Percentiles rank a stretch among this genome's conserved stretches.
Evolutionary conservation across 2,888 invertebrate genomes (phyloP).

Genomic region (Eurytoma californica): DNA sequence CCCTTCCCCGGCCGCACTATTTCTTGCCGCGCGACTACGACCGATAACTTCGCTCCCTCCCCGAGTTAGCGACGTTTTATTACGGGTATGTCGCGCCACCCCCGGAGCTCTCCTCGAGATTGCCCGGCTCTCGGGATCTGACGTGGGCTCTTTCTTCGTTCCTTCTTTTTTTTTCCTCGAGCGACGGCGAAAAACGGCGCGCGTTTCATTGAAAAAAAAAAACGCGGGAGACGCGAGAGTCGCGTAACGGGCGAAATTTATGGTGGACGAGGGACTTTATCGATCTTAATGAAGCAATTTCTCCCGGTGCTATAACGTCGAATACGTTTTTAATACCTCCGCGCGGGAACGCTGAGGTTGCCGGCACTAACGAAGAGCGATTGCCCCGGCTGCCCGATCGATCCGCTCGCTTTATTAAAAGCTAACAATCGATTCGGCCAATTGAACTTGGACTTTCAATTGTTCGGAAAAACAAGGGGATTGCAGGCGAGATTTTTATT

Average conservation of each 20-base stretch:
- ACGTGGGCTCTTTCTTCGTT: not conserved
- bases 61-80: slow-evolving; percentile 20
- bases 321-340: not conserved
- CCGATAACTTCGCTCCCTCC: slow-evolving; percentile 14
- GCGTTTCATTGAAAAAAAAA: not conserved
- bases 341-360: not conserved
- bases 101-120: slow-evolving; percentile 9
- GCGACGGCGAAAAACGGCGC: too few relatives aligned
- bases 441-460: slow-evolving; percentile 19
- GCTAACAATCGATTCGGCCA: slow-evolving; percentile 9
- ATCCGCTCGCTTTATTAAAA: slow-evolving; percentile 5
- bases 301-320: slow-evolving; percentile 12
- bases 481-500: too few relatives aligned
- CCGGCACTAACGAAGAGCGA: not conserved
- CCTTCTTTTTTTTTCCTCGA: not conserved
- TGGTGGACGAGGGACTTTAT: slow-evolving; percentile 10
- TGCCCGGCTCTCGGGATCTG: slow-evolving; percentile 18
- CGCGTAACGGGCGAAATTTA: not conserved
- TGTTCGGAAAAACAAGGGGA: not conserved
- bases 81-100: slow-evolving; percentile 16
- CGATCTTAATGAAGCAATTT: slow-evolving; percentile 20
- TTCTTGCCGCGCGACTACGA: not conserved
- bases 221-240: not conserved
- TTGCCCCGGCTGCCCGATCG: not conserved
- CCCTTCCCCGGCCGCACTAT: not conserved